Evolutionary conservation across 2,888 invertebrate genomes (phyloP), one percentile per base, ranked within the genome.

Genomic region (Crocallis elinguaria): DNA sequence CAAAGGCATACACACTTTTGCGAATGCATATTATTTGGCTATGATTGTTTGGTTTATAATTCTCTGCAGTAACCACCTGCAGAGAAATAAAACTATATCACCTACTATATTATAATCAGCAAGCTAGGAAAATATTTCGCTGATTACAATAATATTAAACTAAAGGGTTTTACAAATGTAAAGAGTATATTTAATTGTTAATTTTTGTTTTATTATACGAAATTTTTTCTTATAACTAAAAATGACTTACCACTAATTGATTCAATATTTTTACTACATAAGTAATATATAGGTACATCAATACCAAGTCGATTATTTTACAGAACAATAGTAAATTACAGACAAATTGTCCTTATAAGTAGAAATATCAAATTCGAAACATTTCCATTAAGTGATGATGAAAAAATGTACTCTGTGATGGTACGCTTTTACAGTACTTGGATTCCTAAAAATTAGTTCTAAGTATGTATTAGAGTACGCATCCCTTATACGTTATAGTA

Each of bases 211-310:
- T 85, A 79, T 78, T 82, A 60, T 82, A 60, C 66, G 75, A 86
- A 86, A 87, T 71, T 69, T 59, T 69, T 71, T 77, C 66, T 75
- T 78, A 78, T 38, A 67, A 77, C 79, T 87, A 86, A 81, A 86
- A 85, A 86, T 77, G 60, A 77, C 81, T 86, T 87, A 87, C 6
- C 60, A 54, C 71, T 82, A 82, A 62, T 71, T 74, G 65, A 77
- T 75, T 79, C 73, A 77, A 84, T 84, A 86, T 76, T 84, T 84
- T 76, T 62, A 70, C 77, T 86, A 85, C 62, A 32, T 71, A 71
- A 50, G 58, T 61, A 48, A 54, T 56, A 54, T 56, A 54, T 51
- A 73, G 74, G 72, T 72, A 80, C 71, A 73, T 69, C 50, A 75
- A 74, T 78, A 79, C 69, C 69, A 76, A 74, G 32, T 69, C 69